Percentiles rank a stretch among this genome's conserved stretches.
phyloP scores from a whole-genome alignment of 2,888 invertebrate genomes.

The Sinelater perroti region DNA sequence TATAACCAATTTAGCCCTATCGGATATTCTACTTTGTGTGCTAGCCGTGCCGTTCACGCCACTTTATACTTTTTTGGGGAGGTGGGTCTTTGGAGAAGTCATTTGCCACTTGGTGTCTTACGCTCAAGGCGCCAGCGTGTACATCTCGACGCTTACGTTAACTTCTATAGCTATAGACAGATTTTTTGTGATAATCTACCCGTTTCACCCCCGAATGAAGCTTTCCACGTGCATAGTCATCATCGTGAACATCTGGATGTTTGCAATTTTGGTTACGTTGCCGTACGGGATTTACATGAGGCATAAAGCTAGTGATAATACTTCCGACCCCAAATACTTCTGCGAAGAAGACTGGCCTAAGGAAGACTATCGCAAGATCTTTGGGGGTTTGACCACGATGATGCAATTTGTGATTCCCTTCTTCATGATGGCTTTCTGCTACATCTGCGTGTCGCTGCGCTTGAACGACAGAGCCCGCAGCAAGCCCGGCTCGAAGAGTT shows the following conservation, averaged over 20 bases:
- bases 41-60: conserved; percentile 97
- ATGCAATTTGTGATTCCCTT: conserved; percentile 96
- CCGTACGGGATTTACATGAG: conserved; percentile 91
- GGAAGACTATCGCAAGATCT: conserved; percentile 78
- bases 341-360: conserved; percentile 94
- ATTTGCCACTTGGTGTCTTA: conserved; percentile 94
- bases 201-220: conserved; percentile 93
- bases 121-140: conserved; percentile 95
- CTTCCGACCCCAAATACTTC: conserved; percentile 59
- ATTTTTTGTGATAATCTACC: conserved; percentile 96
- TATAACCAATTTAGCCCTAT: conserved; percentile 94
- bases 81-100: conserved; percentile 92
- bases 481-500: conserved; percentile 85
- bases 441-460: conserved; percentile 89
- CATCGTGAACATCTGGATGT: conserved; percentile 90
- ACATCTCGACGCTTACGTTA: conserved; percentile 95
- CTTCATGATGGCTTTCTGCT: conserved; percentile 92
- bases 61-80: conserved; percentile 87
- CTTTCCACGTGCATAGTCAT: conserved; percentile 84
- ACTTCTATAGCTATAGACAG: conserved; percentile 98
- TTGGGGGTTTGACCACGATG: conserved; percentile 86
- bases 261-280: conserved; percentile 85
- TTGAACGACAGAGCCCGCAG: conserved; percentile 83
- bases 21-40: conserved; percentile 92
- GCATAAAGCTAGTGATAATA: conserved; percentile 61